phyloP scores from a whole-genome alignment of 2,797 vertebrate species.

The Gorsachius magnificus region DNA sequence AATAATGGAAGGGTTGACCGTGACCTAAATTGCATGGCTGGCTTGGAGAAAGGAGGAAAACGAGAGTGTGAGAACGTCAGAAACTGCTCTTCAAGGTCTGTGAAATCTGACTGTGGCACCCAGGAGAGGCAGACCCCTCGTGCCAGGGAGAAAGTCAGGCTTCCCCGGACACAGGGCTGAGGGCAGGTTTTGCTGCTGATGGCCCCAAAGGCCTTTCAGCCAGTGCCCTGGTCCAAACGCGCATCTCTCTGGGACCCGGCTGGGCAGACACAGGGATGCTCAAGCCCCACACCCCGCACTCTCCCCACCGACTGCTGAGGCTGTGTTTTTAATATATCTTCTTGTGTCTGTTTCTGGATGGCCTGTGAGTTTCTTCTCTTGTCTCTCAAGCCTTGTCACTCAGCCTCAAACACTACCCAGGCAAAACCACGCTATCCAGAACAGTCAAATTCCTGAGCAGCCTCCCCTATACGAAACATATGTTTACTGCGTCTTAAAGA shows the following conservation, averaged over 20 bases:
- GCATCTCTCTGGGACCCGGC: not conserved
- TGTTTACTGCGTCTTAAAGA: not conserved
- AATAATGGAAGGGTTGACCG: constrained; percentile 3
- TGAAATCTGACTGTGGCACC: not conserved
- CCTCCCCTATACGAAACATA: not conserved
- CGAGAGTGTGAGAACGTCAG: not conserved
- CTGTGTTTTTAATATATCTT: not conserved
- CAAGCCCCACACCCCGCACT: not conserved
- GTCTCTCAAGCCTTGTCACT: not conserved
- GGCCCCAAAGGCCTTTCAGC: not conserved
- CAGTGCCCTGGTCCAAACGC: not conserved
- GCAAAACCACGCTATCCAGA: not conserved
- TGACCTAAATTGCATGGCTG: constrained; percentile 9
- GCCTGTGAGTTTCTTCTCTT: not conserved
- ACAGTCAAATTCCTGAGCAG: constrained; percentile 20
- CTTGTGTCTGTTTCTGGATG: not conserved
- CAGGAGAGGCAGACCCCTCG: not conserved
- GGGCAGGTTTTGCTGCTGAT: not conserved
- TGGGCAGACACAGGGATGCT: not conserved
- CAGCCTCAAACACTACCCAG: not conserved
- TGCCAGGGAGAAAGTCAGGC: not conserved
- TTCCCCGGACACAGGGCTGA: not conserved
- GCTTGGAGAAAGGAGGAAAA: constrained; percentile 1
- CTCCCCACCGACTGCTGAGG: accelerated
- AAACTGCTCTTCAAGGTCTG: not conserved